Base-by-base conservation (phyloP, 2,113 vertebrate species). In the Eclectus roratus region DNA sequence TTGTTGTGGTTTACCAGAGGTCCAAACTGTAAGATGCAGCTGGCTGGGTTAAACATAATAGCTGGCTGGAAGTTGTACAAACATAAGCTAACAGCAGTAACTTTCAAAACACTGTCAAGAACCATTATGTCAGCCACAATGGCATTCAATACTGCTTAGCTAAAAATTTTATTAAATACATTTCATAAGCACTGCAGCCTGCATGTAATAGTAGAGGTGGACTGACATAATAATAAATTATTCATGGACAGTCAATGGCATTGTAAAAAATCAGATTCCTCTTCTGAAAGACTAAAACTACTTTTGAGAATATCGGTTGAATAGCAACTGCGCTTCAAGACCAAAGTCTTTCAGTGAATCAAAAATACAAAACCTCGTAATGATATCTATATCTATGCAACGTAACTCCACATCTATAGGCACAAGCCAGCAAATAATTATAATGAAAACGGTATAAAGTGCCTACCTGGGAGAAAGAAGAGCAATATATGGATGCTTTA, bases 301-400 rank as follows among this genome's bases (percentile, higher is more conserved):
- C 92, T 91, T 83, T 29, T 91, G 90, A 96, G 95, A 93, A 53
- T 94, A 97, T 80, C 56, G 53, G 29, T 33, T 86, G 76, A 97
- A 89, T 71, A 81, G 71, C 65, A 61, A 60, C 61, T 71, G 68
- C 27, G 43, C 64, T 94, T 93, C 52, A 80, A 95, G 74, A 93
- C 64, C 93, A 80, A 96, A 89, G 41, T 10, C 43, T 63, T 95
- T 80, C 37, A 92, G n/a, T 53, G 83, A 85, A 85, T 50, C 85
- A 47, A 88, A 94, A 96, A 37, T 61, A 83, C 25, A 80, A 89
- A 94, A 27, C 6, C 28, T 28, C 61, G 43, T 55, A 91, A 92
- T 52, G 61, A 81, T 87, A 91, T 76, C 71, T 76, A 6, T 79
- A 91, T 72, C 70, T 84, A 23, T 47, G 69, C 47, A 85, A 68